Conservation (phyloP, 2,888 invertebrate species). For the Phrixothrix hirtus region DNA sequence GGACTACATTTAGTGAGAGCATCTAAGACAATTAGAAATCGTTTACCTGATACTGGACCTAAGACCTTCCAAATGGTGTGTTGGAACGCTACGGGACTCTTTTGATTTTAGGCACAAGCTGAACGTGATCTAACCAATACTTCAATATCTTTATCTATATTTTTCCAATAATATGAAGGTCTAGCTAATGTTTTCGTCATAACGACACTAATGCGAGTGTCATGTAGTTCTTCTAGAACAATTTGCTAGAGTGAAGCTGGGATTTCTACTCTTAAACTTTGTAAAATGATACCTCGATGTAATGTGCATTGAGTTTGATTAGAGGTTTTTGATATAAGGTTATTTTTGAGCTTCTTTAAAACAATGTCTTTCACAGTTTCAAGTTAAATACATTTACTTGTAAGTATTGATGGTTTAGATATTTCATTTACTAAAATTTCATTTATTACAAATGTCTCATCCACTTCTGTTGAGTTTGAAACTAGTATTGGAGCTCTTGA, state of each 20-base stretch:
- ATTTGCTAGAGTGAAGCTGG: conserved; percentile 24
- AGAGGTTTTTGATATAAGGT: not conserved
- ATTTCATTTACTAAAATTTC: conserved; percentile 4
- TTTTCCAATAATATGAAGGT: conserved; percentile 17
- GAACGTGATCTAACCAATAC: too few species aligned
- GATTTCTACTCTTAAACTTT: conserved; percentile 16
- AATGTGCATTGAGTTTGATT: conserved; percentile 1
- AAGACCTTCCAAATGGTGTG: too few species aligned
- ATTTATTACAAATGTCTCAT: not conserved
- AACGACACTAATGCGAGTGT: conserved; percentile 18
- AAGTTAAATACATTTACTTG: not conserved
- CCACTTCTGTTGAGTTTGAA: too few species aligned
- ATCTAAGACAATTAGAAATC: too few species aligned
- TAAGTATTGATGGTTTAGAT: not conserved
- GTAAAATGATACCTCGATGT: conserved; percentile 1
- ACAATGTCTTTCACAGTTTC: conserved; percentile 4
- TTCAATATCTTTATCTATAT: conserved; percentile 5
- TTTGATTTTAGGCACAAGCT: too few species aligned
- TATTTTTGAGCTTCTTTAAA: not conserved
- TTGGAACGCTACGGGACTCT: too few species aligned
- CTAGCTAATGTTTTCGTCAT: conserved; percentile 20
- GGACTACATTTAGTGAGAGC: too few species aligned
- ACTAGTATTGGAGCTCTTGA: conserved; percentile 14
- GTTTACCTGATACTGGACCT: too few species aligned
- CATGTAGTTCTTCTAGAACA: conserved; percentile 36